Base-by-base conservation (phyloP, 2,113 vertebrate species). In the Syrrhaptes paradoxus region DNA sequence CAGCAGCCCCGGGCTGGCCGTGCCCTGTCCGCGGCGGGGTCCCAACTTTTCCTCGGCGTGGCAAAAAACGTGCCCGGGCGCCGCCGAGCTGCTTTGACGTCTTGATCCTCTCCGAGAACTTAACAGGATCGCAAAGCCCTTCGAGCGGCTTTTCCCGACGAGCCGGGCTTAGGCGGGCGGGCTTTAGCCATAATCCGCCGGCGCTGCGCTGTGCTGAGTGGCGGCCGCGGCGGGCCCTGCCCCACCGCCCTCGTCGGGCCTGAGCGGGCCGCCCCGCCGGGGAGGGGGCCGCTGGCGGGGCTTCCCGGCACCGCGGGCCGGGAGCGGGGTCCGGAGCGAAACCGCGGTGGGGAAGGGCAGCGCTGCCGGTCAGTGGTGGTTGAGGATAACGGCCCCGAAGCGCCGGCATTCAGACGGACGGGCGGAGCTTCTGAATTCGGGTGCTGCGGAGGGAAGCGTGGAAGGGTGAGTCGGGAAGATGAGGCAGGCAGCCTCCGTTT, bases 41-140 rank as follows among this genome's bases (percentile, higher is more conserved):
- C 61, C 34, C 48, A 54, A 48, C 66, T 84, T 77, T 14, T 36
- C 18, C 63, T 38, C 63, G 57, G 73, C 72, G 84, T 80, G 85
- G 54, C 85, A 15, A 68, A 58, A 57, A 93, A 89, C 48, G 88
- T 89, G 82, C 76, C 38, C 24, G 28, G 67, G 59, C 51, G 32
- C 75, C 77, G 81, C 46, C 65, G 76, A 68, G 81, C 73, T 11
- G 70, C 89, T 90, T 92, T 93, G 94, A 81, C 85, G 66, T 68
- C 84, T 70, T 96, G 96, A 97, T 94, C 95, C 96, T 43, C 66
- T 43, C n/a, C 77, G 86, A 96, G 90, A 95, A 94, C 67, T 90
- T 97, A 97, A 97, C 90, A 59, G 32, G 96, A 97, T 96, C 73
- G 78, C 63, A 77, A 63, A 80, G 81, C 9, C 25, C 71, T 32